Base-by-base conservation (phyloP, 2,113 vertebrate genomes). In the Cinclus mexicanus region DNA sequence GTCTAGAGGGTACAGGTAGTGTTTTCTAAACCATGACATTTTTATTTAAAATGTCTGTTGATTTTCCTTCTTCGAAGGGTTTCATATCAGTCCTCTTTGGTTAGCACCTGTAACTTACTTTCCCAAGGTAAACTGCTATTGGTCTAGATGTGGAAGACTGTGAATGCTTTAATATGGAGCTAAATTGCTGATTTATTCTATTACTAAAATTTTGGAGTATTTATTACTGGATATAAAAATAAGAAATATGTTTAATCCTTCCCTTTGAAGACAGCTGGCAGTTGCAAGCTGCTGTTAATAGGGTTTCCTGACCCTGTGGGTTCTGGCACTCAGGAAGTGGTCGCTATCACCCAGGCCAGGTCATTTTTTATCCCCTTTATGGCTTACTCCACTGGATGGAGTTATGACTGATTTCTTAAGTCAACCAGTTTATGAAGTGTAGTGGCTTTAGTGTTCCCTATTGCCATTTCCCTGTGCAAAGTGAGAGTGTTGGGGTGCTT, bases 251-350 rank as follows among this genome's bases (percentile, higher is more conserved):
- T 52, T 79, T 50, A 70, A 24, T 55, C 8, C 7, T 72, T 76
- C 37, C 10, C 57, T 71, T 69, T 44, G 50, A 72, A 69, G 72
- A 11, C 53, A 76, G 17, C 24, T 56, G n/a, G 28, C 24, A 29
- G 14, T n/a, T 72, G 55, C 57, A 79, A 42, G 35, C 33, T 57
- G 2, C 24, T 60, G 31, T 35, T 44, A 12, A 16, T 4, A 11
- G 26, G 60, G 41, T 37, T 78, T n/a, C 28, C n/a, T 56, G 63
- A 64, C 55, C 20, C 76, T 77, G 46, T 44, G 3, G 5, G 37
- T 15, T 29, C 42, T 50, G 61, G 44, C 28, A 26, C 2, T 1
- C 3, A 5, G 0, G 2, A 65, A 64, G 7, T 29, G 59, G 23
- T 42, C 11, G 2, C 29, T 39, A 8, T 37, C 29, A 39, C 39